Base-by-base conservation (phyloP, 2,113 vertebrate genomes). In the Eidolon helvum region DNA sequence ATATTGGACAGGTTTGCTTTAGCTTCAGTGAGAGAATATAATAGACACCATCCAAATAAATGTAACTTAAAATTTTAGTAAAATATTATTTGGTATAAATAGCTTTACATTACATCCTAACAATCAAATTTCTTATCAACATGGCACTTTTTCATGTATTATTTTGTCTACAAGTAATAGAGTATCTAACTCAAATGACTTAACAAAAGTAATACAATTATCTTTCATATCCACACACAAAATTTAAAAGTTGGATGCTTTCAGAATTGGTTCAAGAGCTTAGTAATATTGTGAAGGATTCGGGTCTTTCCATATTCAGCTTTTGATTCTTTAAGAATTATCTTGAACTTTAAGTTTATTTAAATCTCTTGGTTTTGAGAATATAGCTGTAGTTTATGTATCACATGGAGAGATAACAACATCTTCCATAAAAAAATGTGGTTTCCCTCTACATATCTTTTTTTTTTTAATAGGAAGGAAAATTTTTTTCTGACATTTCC, bases 61-160 rank as follows among this genome's bases (percentile, higher is more conserved):
- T 66, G 6, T 80, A 90, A 33, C 45, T 95, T 71, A 59, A 38
- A 65, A 68, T 55, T 75, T 84, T 77, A 50, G 43, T 1, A 74
- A 77, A 89, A 61, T 75, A 90, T 95, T 88, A 92, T 93, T 86
- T 79, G 35, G 24, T 78, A 38, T 22, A 85, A 9, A 50, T 26
- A 65, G 24, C 2, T 96, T 61, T 84, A 7, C 38, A 74, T 57
- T 94, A 5, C 7, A 50, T 69, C 87, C 87, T 68, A 55, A 55
- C 57, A 61, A 92, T 65, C n/a, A 87, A 33, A 88, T 79, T 91
- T 90, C 10, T 38, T 78, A 65, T 68, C 15, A 65, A 19, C 93
- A 26, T 82, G 59, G 40, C 91, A 15, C 14, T 35, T 91, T 87
- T 82, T 55, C 7, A 16, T 63, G 0, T 14, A 43, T 94, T 87